A percentile compares a stretch with the other conserved stretches of the same genome.
phyloP scores from a whole-genome alignment of 2,888 invertebrate species.

The Prostheceraeus crozeri region DNA sequence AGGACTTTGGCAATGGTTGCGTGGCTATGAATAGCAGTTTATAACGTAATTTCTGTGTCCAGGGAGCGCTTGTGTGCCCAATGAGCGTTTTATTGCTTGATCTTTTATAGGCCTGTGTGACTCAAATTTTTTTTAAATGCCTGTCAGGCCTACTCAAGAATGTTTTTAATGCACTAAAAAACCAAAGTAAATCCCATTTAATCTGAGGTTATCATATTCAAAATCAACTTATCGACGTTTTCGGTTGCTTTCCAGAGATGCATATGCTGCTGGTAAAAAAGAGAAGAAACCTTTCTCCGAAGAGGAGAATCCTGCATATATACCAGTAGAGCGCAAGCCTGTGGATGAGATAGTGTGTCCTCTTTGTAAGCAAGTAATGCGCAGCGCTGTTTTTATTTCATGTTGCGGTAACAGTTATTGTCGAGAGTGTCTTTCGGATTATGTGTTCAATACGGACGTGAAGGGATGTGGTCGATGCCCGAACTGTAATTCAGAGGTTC shows the following conservation, averaged over 20 bases:
- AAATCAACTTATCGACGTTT: too few relatives aligned
- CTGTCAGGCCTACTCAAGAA: too few relatives aligned
- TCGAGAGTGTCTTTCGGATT: constrained; percentile 69
- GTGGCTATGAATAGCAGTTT: too few relatives aligned
- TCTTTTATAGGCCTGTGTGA: too few relatives aligned
- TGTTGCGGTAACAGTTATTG: constrained; percentile 98
- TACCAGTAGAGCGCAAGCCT: constrained; percentile 53
- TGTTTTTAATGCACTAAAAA: too few relatives aligned
- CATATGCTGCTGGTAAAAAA: constrained; percentile 68
- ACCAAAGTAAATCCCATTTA: too few relatives aligned
- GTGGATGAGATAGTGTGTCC: constrained; percentile 63
- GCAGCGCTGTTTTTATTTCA: constrained; percentile 92
- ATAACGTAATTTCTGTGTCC: too few relatives aligned
- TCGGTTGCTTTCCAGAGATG: constrained; percentile 65
- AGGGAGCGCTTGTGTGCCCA: too few relatives aligned
- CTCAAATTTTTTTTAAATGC: too few relatives aligned
- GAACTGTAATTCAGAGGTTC: background rate
- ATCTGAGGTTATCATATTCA: too few relatives aligned
- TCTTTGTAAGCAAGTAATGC: constrained; percentile 80
- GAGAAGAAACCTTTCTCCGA: constrained; percentile 64
- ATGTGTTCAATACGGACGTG: constrained; percentile 25
- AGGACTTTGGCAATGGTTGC: too few relatives aligned
- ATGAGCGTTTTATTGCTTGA: too few relatives aligned
- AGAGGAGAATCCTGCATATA: constrained; percentile 45
- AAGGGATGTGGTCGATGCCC: background rate